Evolutionary conservation across 2,888 invertebrate species (phyloP), one percentile per base, ranked within the genome.

Genomic region (Melieria picta): DNA sequence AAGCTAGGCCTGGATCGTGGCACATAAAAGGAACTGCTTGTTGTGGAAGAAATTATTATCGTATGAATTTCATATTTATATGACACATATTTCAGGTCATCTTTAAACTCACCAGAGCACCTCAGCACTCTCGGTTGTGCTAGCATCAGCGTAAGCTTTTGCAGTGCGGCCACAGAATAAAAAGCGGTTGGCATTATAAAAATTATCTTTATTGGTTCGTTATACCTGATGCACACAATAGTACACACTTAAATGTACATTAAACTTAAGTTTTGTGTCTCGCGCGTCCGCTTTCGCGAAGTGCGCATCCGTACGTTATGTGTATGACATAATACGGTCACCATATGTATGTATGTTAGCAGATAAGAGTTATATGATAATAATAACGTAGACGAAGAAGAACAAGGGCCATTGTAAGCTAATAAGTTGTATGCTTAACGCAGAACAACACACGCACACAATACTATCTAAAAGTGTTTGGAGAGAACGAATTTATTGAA

Each of bases 141-240:
- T 30, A 30, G 30, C 30, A 30, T 30, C 30, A 30, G 30, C 30
- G 30, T 30, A 3, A 30, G 30, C 3, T 30, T 30, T 30, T 30
- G 30, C 30, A 30, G 30, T 30, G 30, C 30, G 30, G 30, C 30
- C 1, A 30, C 30, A 30, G 30, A 30, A 30, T 30, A 30, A 30
- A 30, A 30, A 30, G 30, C 30, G 30, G 30, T 30, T 30, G 30
- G 30, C 30, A 30, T 30, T 30, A 57, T 57, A 10, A 57, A 57
- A 57, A 57, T 57, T 13, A 4, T 71, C 71, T 75, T 76, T 76
- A 76, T 76, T 76, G 74, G 71, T 74, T 76, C 68, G 71, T 72
- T 73, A 72, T 75, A 72, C 76, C 76, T 76, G 76, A 76, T 72
- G 74, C 71, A 76, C 73, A 73, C 69, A 55, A 30, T 73, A 73